Conservation (phyloP, 2,797 vertebrate genomes). For the Miichthys miiuy region DNA sequence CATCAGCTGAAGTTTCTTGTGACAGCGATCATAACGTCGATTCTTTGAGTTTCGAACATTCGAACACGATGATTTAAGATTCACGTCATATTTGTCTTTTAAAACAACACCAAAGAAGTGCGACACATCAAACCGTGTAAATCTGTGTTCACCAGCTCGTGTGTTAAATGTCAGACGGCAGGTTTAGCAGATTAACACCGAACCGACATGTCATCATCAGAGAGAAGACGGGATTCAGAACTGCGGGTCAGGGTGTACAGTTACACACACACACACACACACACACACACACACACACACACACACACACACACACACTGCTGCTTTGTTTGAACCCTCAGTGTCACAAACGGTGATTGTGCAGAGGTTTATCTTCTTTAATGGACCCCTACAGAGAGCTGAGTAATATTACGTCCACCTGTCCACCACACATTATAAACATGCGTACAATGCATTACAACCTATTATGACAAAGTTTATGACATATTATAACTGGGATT, state of each 20-base stretch:
- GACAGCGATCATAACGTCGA: too few relatives aligned
- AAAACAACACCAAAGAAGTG: background rate
- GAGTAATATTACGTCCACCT: background rate
- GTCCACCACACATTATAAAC: background rate
- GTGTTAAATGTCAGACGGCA: constrained; percentile 29
- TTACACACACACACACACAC: constrained; percentile 20
- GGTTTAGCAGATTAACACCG: constrained; percentile 30
- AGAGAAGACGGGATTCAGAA: constrained; percentile 11
- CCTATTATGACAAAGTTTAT: too few relatives aligned
- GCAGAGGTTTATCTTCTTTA: constrained; percentile 4
- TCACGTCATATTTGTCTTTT: too few relatives aligned
- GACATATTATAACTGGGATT: too few relatives aligned
- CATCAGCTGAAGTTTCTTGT: too few relatives aligned
- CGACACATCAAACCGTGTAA: background rate
- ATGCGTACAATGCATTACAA: too few relatives aligned
- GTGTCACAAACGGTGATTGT: background rate
- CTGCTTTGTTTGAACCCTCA: background rate
- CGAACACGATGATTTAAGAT: too few relatives aligned
- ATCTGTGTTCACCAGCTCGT: background rate
- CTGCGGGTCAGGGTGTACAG: constrained; percentile 32
- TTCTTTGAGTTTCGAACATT: too few relatives aligned
- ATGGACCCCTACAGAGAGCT: background rate
- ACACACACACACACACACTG: background rate
- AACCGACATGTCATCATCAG: background rate
- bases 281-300: constrained; percentile 4